Base-by-base conservation (phyloP, 2,888 invertebrate species). In the Chesias legatella region DNA sequence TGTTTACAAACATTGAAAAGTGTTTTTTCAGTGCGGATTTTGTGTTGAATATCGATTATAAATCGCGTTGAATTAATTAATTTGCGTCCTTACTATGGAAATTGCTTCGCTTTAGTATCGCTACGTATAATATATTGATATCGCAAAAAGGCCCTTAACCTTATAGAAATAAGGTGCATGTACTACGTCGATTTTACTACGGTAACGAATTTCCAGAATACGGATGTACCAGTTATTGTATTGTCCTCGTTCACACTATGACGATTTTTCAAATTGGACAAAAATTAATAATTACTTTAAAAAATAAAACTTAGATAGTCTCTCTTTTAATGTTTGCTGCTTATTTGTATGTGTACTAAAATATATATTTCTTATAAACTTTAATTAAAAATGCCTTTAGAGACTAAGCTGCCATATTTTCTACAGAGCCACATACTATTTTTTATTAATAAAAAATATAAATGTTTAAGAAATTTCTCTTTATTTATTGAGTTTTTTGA, bases 51-150 rank as follows among this genome's bases (percentile, higher is more conserved):
- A 56, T 53, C 37, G 52, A 59, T 60, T 65, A 62, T 66, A 50
- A 57, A 58, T 53, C 41, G 40, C 53, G 53, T 44, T 50, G 58
- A 57, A 66, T 63, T 70, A 68, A 73, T 74, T 75, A 78, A 67
- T 56, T 35, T 10, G 43, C 53, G 55, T 64, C 53, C 55, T 52
- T 82, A 84, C 79, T 84, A 82, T 73, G 65, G 42, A 67, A 65
- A 70, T 73, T 53, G 66, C 54, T 58, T 74, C 61, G 60, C 43
- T 46, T 57, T 53, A 50, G 53, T 51, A 63, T 63, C 54, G 63
- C 47, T 45, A 37, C 36, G 43, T 54, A 41, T 51, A 43, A 22
- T 43, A 38, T 40, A 39, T 41, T 55, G 52, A 44, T 61, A 58
- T 56, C 52, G 57, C 36, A 77, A 62, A 65, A 47, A 75, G 37